phyloP scores from a whole-genome alignment of 2,113 vertebrate species.

The Hemibagrus wyckioides region DNA sequence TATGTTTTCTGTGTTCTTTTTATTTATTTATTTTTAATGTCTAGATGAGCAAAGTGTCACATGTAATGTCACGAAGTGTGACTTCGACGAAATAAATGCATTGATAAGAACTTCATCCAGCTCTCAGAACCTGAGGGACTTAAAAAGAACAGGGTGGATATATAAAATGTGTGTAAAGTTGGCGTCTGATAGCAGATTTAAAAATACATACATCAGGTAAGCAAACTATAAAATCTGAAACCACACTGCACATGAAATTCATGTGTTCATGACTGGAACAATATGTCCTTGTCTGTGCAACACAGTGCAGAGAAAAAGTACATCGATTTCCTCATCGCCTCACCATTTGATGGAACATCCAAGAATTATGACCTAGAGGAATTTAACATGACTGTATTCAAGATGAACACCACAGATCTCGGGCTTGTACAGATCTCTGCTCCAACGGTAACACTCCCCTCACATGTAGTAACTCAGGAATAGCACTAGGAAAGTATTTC shows the following conservation, averaged over 20 bases:
- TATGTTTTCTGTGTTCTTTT: neutral
- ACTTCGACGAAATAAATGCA: rapidly evolving
- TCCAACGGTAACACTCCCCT: constrained; percentile 19
- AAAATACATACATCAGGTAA: constrained; percentile 15
- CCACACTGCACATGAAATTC: neutral
- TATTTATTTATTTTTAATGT: neutral
- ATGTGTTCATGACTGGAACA: neutral
- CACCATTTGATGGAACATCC: rapidly evolving
- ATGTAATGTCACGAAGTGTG: constrained; percentile 36
- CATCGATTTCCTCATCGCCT: constrained; percentile 45
- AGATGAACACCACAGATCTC: neutral
- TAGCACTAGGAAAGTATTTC: no score
- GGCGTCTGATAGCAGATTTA: rapidly evolving
- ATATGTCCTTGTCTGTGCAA: neutral
- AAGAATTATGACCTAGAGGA: neutral
- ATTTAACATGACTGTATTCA: constrained; percentile 1
- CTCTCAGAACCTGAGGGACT: neutral
- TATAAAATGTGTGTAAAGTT: neutral
- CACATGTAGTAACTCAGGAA: no score
- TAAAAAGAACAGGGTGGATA: constrained; percentile 20
- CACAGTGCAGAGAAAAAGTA: constrained; percentile 51
- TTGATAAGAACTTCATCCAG: constrained; percentile 31
- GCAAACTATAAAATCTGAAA: neutral
- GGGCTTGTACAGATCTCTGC: neutral
- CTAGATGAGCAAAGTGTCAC: neutral